Conservation (phyloP, 2,113 vertebrate genomes). For the Pangasianodon gigas region DNA sequence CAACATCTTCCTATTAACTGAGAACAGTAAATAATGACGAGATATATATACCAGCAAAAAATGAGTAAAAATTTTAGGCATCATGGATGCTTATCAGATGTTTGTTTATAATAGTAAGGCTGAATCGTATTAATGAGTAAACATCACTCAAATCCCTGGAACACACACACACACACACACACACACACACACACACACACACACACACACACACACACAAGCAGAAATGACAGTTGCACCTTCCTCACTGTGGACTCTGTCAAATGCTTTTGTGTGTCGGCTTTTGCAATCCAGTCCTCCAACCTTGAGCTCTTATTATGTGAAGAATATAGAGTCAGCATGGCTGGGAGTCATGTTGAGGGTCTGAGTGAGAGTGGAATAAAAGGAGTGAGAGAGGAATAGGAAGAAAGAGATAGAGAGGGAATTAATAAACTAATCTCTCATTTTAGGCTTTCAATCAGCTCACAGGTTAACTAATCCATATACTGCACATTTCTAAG, state of each 20-base stretch:
- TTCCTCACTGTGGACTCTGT: constrained; percentile 33
- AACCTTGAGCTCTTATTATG: constrained; percentile 54
- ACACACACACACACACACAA: constrained; percentile 4
- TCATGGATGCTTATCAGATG: neutral
- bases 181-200: too few relatives aligned
- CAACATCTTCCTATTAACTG: neutral
- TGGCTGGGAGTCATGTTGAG: constrained; percentile 41
- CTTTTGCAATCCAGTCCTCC: constrained; percentile 39
- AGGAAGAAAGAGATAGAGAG: constrained; percentile 13
- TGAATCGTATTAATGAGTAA: neutral
- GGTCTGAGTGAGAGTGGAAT: constrained; percentile 11
- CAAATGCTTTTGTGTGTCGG: constrained; percentile 39
- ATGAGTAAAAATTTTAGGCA: neutral
- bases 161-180: neutral
- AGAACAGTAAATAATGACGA: neutral
- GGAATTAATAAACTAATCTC: neutral
- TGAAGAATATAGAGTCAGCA: constrained; percentile 49
- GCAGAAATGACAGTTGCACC: constrained; percentile 22
- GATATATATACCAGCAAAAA: neutral
- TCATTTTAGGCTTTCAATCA: neutral
- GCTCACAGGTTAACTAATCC: neutral
- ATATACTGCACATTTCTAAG: neutral
- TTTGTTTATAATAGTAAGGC: neutral
- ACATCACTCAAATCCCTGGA: neutral
- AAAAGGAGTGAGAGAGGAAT: neutral